Percentiles rank a stretch among this genome's conserved stretches.
phyloP scores from a whole-genome alignment of 2,888 invertebrate species.

The Micropterix aruncella region DNA sequence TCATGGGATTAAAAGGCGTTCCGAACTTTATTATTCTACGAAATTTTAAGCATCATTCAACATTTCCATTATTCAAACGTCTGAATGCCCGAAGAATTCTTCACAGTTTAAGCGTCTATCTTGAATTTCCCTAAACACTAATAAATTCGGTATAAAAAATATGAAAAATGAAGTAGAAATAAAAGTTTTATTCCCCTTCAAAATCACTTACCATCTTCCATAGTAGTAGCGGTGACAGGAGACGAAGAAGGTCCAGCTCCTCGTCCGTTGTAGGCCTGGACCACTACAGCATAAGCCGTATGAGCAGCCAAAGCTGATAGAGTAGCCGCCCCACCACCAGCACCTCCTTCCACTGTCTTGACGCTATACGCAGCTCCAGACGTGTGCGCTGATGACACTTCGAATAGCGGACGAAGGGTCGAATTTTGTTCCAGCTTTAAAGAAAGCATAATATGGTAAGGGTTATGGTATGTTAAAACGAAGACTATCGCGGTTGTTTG shows the following conservation, averaged over 20 bases:
- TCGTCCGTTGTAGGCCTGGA: slow-evolving; percentile 76
- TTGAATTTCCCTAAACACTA: no score
- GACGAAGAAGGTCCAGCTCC: slow-evolving; percentile 77
- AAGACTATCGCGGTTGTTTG: no score
- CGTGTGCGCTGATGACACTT: background rate
- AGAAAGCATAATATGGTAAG: no score
- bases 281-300: slow-evolving; percentile 67
- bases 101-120: no score
- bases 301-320: slow-evolving; percentile 62
- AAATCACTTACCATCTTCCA: slow-evolving; percentile 63
- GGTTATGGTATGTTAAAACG: no score
- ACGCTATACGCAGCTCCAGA: slow-evolving; percentile 41
- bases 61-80: no score
- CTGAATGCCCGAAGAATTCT: no score
- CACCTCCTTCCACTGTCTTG: slow-evolving; percentile 65
- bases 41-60: no score
- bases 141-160: no score
- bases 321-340: slow-evolving; percentile 53
- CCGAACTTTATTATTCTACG: no score
- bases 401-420: slow-evolving; percentile 13
- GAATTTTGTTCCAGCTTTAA: no score
- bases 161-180: background rate
- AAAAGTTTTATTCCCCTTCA: background rate
- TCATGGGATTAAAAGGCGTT: no score
- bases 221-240: slow-evolving; percentile 62